Base-by-base conservation (phyloP, 2,113 vertebrate genomes). In the Kobus ellipsiprymnus region DNA sequence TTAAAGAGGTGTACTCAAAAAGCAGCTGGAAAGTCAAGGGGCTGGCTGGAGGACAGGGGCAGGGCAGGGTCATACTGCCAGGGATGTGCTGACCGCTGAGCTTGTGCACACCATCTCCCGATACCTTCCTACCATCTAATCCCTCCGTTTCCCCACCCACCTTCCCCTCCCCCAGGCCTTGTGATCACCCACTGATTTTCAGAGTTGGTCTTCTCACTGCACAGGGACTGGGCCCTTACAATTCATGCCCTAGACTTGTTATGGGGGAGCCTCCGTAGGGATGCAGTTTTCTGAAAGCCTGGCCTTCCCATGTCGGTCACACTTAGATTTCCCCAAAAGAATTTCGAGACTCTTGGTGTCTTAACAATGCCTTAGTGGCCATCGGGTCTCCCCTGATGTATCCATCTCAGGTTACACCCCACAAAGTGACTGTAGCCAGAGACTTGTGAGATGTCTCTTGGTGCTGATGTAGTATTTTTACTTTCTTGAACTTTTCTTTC, bases 401-500 rank as follows among this genome's bases (percentile, higher is more conserved):
- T 25, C 33, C 9, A 3, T 71, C 46, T 97, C 30, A 14, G 59
- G 27, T 50, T 30, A 13, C 2, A 15, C 8, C 33, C 16, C 21
- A 57, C 15, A 92, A 13, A 54, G 7, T 27, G 55, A 44, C 62
- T 57, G 6, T 50, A 27, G 36, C 36, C 52, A 62, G 82, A 74
- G 71, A 25, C 30, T 92, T 54, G 10, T 25, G 67, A 71, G n/a
- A 6, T 40, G 36, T 11, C 48, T 60, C 15, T 64, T 19, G 9
- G 0, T 55, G 59, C 19, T 17, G 33, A 9, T 27, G 4, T 29
- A 33, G 29, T 57, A 29, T 57, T 94, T 81, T 94, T 84, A 64
- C 89, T 90, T 77, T 36, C 48, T 54, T 77, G 19, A 46, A 40
- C 50, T 96, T 84, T 52, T 91, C 29, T 89, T 93, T 59, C 5